These are phyloP conservation scores for Trissolcus basalis DNA, from an alignment of 1,140 invertebrate genomes.

Conservation along the genomic window DNA sequence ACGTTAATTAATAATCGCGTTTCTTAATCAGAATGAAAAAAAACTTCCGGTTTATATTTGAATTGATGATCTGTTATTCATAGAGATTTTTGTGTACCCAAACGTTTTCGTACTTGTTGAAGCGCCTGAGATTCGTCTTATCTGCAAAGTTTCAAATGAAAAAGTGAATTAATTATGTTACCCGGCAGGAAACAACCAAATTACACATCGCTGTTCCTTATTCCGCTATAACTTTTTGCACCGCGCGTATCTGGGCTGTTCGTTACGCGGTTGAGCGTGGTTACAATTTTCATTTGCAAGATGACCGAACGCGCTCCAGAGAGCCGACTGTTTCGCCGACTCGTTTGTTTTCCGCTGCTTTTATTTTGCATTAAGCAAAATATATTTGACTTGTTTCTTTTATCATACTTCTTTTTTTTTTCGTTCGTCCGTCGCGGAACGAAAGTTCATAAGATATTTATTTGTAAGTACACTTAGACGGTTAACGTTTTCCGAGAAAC, in stretches of 20 bases:
- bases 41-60: too few relatives aligned
- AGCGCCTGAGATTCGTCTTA: slow-evolving; percentile 5
- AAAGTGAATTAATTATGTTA: slow-evolving; percentile 21
- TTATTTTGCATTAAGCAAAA: slow-evolving; percentile 28
- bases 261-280: slow-evolving; percentile 20
- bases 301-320: slow-evolving; percentile 14
- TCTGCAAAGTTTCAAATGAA: slow-evolving; percentile 3
- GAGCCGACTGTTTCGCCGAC: background rate
- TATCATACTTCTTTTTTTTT: background rate
- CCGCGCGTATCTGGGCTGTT: background rate
- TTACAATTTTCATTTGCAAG: slow-evolving; percentile 41
- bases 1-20: too few relatives aligned
- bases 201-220: slow-evolving; percentile 16
- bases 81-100: background rate
- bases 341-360: slow-evolving; percentile 9
- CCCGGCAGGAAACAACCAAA: slow-evolving; percentile 13
- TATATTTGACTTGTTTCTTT: too few relatives aligned
- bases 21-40: too few relatives aligned
- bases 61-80: slow-evolving; percentile 12
- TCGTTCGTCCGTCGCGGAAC: background rate
- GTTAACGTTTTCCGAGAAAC: slow-evolving; percentile 5
- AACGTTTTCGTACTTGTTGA: slow-evolving; percentile 8
- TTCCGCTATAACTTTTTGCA: slow-evolving; percentile 20
- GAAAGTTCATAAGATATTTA: slow-evolving; percentile 39
- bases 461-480: slow-evolving; percentile 14